Base-by-base conservation (phyloP, 1,140 invertebrate genomes). In the Temnothorax nylanderi region DNA sequence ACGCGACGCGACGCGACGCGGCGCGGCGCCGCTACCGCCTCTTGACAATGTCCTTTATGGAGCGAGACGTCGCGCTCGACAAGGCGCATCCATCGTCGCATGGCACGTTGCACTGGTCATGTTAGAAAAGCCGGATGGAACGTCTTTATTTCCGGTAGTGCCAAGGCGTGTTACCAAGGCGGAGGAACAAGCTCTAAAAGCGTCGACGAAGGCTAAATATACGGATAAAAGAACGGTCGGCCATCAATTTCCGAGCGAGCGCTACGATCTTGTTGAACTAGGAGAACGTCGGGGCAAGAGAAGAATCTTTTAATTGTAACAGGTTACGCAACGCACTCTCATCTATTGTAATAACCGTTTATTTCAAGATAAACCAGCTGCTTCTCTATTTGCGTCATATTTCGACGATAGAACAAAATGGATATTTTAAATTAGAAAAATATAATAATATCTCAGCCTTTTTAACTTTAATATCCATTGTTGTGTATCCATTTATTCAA, bases 81-180 rank as follows among this genome's bases (percentile, higher is more conserved):
- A 44, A 74, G 80, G 16, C 49, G 41, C 41, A 74, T 81, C 65
- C 69, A 74, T 75, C 80, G 80, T 74, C 54, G 44, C 54, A 51
- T 69, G 65, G 78, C 49, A 26, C 41, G 41, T 72, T 21, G 67
- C 26, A 62, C 67, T 75, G 10, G 54, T 41, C 18, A 41, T 32
- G 67, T 82, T 32, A 41, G 54, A 49, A 49, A 84, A 74, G 51
- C 49, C 67, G 41, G 18, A 56, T 69, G 67, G 67, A 82, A 54
- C 51, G 69, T 84, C 69, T 84, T 74, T 47, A 75, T 84, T 84
- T 84, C 80, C 56, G 69, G 67, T 69, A 60, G 41, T 18, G 41
- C 32, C 16, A 26, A 26, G 26, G 26, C 26, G 26, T 26, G 64
- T 51, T 51, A 78, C 18, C 60, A 13, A n/a, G 34, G 44, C 76